These are phyloP conservation scores for Coregonus sp. DNA, from an alignment of 2,797 vertebrate genomes.

Conservation along the genomic window DNA sequence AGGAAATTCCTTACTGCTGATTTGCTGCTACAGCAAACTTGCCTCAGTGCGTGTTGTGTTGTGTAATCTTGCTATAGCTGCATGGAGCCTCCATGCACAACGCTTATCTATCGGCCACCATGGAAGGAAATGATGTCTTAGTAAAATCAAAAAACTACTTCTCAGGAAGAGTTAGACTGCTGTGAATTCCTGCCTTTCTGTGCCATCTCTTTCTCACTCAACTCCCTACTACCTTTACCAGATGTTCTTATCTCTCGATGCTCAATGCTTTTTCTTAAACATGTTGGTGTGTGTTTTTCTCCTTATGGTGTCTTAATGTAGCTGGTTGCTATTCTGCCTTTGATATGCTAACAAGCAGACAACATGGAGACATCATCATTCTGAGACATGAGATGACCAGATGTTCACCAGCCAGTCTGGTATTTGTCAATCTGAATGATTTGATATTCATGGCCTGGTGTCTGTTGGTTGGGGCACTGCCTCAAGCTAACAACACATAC, in stretches of 20 bases:
- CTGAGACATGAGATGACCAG: conserved; percentile 51
- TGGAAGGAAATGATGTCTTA: background rate
- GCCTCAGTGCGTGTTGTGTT: conserved; percentile 12
- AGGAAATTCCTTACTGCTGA: conserved; percentile 29
- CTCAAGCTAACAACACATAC: conserved; percentile 44
- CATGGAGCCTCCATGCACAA: conserved; percentile 22
- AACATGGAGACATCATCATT: conserved; percentile 38
- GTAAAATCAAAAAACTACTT: background rate
- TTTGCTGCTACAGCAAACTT: conserved; percentile 27
- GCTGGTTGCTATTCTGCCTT: conserved; percentile 40
- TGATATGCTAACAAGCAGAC: conserved; percentile 65
- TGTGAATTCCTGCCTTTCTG: background rate
- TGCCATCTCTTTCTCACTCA: background rate
- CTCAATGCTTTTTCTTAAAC: background rate
- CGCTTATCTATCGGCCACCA: conserved; percentile 19
- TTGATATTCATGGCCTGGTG: conserved; percentile 62
- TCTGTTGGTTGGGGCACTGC: conserved; percentile 60
- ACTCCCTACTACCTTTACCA: background rate
- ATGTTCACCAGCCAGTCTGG: conserved; percentile 58
- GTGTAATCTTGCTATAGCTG: conserved; percentile 8
- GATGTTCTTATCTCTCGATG: background rate
- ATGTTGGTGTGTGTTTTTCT: background rate
- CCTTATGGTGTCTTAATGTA: conserved; percentile 3
- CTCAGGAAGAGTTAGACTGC: background rate
- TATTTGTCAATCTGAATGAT: conserved; percentile 52